Evolutionary conservation across 2,888 invertebrate genomes (phyloP).

Genomic region (Mactromeris polynyma): DNA sequence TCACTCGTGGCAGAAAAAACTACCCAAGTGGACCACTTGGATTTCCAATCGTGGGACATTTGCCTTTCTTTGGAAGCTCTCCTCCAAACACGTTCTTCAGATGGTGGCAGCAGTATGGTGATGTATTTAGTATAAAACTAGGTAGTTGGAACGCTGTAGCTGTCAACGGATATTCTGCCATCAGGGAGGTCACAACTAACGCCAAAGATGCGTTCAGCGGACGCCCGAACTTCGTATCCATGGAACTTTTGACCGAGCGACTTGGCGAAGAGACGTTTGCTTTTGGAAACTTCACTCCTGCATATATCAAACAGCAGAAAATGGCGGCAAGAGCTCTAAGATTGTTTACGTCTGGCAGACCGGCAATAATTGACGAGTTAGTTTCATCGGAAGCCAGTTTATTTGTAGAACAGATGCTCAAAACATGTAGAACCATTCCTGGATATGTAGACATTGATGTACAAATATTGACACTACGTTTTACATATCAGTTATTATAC

Average conservation of each 20-base stretch:
- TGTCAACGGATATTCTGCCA: constrained; percentile 59
- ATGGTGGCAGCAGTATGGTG: constrained; percentile 66
- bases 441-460: constrained; percentile 35
- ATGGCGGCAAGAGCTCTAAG: constrained; percentile 50
- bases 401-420: not conserved
- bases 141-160: constrained; percentile 70
- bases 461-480: constrained; percentile 38
- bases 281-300: constrained; percentile 46
- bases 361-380: constrained; percentile 48
- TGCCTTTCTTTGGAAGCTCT: constrained; percentile 62
- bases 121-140: constrained; percentile 66
- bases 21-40: constrained; percentile 67
- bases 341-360: constrained; percentile 51
- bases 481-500: constrained; percentile 67
- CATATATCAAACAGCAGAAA: constrained; percentile 55
- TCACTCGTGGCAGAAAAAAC: not conserved
- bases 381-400: not conserved
- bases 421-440: not conserved
- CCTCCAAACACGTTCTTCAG: constrained; percentile 61
- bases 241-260: constrained; percentile 25
- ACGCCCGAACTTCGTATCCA: constrained; percentile 62
- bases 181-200: constrained; percentile 52
- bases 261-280: constrained; percentile 34
- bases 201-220: constrained; percentile 60
- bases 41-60: constrained; percentile 71